These are phyloP conservation scores for Nasonovia ribisnigri DNA, from an alignment of 2,888 invertebrate species.

Conservation along the genomic window DNA sequence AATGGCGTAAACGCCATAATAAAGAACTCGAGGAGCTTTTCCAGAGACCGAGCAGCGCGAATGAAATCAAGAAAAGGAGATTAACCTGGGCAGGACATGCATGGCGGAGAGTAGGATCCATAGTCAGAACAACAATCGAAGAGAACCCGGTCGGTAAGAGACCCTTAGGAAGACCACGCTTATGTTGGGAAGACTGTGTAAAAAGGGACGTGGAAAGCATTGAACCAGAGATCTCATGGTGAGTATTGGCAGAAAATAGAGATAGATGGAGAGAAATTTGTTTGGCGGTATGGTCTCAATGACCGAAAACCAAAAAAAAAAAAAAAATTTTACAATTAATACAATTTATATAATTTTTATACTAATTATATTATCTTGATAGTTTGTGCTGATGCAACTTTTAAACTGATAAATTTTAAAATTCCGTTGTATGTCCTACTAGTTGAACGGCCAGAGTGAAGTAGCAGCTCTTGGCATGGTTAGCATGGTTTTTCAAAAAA, in stretches of 20 bases:
- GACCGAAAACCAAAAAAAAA: no score
- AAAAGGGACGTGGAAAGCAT: neutral
- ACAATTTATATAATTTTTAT: no score
- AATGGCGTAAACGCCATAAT: neutral
- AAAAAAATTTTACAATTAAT: no score
- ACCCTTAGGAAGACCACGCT: conserved; percentile 15
- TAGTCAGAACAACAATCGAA: neutral
- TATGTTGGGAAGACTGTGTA: neutral
- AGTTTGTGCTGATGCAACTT: no score
- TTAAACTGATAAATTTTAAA: no score
- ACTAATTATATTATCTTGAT: no score
- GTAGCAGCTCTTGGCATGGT: no score
- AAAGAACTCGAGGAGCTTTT: neutral
- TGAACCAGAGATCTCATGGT: neutral
- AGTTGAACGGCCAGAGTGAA: no score
- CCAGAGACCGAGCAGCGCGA: conserved; percentile 9
- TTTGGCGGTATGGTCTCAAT: no score
- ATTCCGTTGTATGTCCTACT: no score
- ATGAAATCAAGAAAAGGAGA: conserved; percentile 39
- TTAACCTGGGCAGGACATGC: conserved; percentile 19
- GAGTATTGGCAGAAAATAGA: neutral
- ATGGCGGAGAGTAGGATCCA: neutral
- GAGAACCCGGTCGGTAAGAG: conserved; percentile 16
- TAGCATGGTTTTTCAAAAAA: no score
- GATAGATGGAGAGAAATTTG: no score